Evolutionary conservation across 2,888 invertebrate genomes (phyloP), one percentile per base, ranked within the genome.

Genomic region (Aproaerema taeniolella): DNA sequence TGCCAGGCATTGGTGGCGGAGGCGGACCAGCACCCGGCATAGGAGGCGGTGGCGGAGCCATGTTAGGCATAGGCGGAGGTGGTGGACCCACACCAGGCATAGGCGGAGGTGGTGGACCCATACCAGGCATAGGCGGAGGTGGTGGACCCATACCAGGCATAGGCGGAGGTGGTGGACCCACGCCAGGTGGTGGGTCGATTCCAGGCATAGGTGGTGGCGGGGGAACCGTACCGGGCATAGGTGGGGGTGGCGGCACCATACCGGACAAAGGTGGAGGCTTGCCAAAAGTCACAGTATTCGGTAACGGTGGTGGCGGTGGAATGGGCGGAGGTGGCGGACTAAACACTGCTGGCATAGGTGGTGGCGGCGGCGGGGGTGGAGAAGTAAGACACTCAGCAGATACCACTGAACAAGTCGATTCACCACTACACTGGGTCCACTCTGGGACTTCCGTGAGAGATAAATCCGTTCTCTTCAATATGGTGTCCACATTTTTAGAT

Each of bases 31-130:
- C 68, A 46, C 50, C 65, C 2, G 64, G 55, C 35, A 64, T 65
- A 0, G 79, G 75, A 0, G 80, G 42, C 0, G 50, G 35, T 8
- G 67, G 66, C 10, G 77, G 75, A 24, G 55, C 65, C 45, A 74
- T 72, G 42, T 52, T 68, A 1, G 69, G 58, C 45, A 75, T 71
- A n/a, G 82, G 76, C 1, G 76, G 73, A 0, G 80, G 77, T 0
- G 74, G 82, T 14, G 62, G 63, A 10, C 46, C 63, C 46, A 74
- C 66, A n/a, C 72, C 80, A 1, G 70, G 66, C 49, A 79, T 67
- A 1, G 79, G 50, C 61, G 87, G 41, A 62, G 83, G 64, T 0
- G 83, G 63, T 0, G 61, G 65, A 0, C 48, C 50, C 39, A 57
- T 53, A 2, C 52, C 58, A 0, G 77, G 61, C 52, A 74, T 65